Base-by-base conservation (phyloP, 2,113 vertebrate genomes). In the Chlorodrepanis virens region DNA sequence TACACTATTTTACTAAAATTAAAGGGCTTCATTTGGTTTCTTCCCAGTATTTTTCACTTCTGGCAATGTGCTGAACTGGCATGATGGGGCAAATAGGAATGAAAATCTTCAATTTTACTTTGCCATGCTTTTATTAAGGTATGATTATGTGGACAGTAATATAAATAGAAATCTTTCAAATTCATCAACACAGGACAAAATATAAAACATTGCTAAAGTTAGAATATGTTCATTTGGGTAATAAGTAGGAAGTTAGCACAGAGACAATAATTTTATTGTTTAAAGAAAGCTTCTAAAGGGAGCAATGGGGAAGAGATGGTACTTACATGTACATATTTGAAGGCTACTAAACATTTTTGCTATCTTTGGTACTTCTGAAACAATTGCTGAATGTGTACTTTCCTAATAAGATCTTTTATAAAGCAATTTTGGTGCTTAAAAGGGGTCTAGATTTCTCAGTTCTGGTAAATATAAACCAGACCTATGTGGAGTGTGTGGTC, bases 401-500 rank as follows among this genome's bases (percentile, higher is more conserved):
- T 81, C 27, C 42, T 83, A 72, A 20, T 37, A 21, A 85, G 37
- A 45, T 44, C 8, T 69, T 78, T 63, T 89, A 63, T 70, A 57
- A 84, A 81, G 56, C n/a, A 65, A 8, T 71, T 87, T 93, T 63
- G n/a, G 14, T n/a, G 8, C 13, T 91, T 89, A 59, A 85, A 91
- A 95, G 12, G 47, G 44, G 29, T 83, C 69, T 54, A 47, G 35
- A 74, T 96, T 91, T 89, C 68, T 75, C 39, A 7, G 1, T 88
- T 37, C 45, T 47, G 44, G 49, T 47, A 50, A 93, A 87, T 85
- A 69, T 63, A 78, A 81, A 90, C 6, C 76, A 94, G 50, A 77
- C 12, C 14, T 82, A 6, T 77, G 42, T 77, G 44, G 56, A 80
- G 37, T 69, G 88, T 93, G 91, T 57, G 90, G 75, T 96, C 93